Evolutionary conservation across 2,888 invertebrate genomes (phyloP).

Genomic region (Morpho helenor): DNA sequence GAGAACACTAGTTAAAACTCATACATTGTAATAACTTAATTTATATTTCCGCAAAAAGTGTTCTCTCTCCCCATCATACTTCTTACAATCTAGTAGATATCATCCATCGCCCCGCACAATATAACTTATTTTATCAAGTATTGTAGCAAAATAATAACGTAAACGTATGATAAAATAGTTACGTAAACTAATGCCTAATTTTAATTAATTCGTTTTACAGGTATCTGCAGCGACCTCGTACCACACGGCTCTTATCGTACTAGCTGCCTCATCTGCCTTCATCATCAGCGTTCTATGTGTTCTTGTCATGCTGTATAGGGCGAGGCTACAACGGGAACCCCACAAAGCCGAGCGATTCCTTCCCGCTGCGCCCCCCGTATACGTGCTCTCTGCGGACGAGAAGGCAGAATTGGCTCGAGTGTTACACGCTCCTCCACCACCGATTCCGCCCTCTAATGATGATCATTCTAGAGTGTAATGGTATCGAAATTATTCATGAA

Average conservation of each 20-base stretch:
- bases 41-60: too few relatives aligned
- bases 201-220: conserved; percentile 32
- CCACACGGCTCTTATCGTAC: conserved; percentile 87
- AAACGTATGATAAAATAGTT: too few relatives aligned
- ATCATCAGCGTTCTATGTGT: conserved; percentile 88
- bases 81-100: too few relatives aligned
- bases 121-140: too few relatives aligned
- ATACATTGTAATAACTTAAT: too few relatives aligned
- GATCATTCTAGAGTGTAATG: conserved; percentile 41
- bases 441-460: conserved; percentile 42
- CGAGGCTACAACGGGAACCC: conserved; percentile 69
- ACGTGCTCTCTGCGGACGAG: conserved; percentile 83
- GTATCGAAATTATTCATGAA: neutral
- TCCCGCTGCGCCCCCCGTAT: conserved; percentile 82
- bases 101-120: too few relatives aligned
- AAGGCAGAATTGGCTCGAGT: conserved; percentile 76
- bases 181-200: too few relatives aligned
- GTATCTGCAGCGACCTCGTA: conserved; percentile 84
- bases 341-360: conserved; percentile 80
- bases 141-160: too few relatives aligned
- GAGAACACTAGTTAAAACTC: too few relatives aligned
- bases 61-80: too few relatives aligned
- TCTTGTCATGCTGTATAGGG: conserved; percentile 85
- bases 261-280: conserved; percentile 89
- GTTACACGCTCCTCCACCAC: conserved; percentile 56